Conservation (phyloP, 1,140 invertebrate genomes). For the Cotesia glomerata region DNA sequence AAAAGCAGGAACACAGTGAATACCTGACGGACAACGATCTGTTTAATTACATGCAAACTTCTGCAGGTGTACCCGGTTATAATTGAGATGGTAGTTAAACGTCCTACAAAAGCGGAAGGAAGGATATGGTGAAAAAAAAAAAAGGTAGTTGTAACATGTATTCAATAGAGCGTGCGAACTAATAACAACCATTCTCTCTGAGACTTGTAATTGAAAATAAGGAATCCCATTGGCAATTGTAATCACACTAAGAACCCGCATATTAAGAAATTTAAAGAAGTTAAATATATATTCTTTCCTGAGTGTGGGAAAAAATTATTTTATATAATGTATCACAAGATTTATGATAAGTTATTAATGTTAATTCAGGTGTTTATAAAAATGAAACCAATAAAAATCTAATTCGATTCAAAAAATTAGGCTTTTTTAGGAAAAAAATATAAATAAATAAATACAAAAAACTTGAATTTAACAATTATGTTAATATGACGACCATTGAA, state of each 20-base stretch:
- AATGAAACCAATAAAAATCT: constrained; percentile 1
- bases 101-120: constrained; percentile 8
- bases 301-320: background rate
- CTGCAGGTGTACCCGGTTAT: constrained; percentile 22
- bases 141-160: background rate
- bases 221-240: background rate
- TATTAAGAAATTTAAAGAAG: background rate
- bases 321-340: no score
- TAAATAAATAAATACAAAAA: background rate
- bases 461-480: background rate
- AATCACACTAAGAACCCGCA: constrained; percentile 2
- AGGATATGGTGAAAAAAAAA: background rate
- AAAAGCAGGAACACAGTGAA: background rate
- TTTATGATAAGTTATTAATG: background rate
- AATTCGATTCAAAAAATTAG: background rate
- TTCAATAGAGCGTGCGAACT: constrained; percentile 30
- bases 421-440: background rate
- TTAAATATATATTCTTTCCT: background rate
- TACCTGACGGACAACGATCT: background rate
- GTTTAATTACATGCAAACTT: constrained; percentile 25
- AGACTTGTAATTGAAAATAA: constrained; percentile 20
- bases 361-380: background rate
- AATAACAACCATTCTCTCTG: constrained; percentile 14
- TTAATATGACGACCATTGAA: background rate
- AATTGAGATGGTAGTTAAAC: background rate